Evolutionary conservation across 2,797 vertebrate species (phyloP).

Genomic region (Chelonia mydas): DNA sequence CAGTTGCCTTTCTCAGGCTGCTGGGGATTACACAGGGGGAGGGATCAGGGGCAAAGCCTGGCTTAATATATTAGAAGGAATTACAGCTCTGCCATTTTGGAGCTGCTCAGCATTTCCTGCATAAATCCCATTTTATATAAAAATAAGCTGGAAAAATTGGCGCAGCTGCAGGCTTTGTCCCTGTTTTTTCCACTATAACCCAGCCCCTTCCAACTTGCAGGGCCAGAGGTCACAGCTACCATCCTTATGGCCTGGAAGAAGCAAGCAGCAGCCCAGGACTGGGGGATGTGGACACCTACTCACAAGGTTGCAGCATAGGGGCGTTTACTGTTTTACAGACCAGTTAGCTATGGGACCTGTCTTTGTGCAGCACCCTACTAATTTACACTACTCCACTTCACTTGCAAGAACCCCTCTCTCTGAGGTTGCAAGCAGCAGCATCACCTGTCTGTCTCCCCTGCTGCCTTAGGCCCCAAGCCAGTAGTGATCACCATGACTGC

Average conservation of each 20-base stretch:
- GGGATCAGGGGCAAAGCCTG: background rate
- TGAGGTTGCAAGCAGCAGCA: background rate
- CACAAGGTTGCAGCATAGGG: background rate
- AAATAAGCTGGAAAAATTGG: background rate
- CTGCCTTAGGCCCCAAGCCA: background rate
- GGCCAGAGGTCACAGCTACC: background rate
- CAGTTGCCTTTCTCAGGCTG: background rate
- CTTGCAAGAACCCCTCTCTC: background rate
- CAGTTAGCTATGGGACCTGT: accelerated
- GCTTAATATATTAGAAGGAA: background rate
- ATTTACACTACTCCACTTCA: background rate
- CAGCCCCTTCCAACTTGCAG: background rate
- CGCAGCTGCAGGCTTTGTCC: background rate
- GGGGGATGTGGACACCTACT: background rate
- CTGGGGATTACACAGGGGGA: background rate
- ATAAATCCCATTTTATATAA: background rate
- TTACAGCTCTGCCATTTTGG: background rate
- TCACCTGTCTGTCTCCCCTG: accelerated
- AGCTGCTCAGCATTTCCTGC: background rate
- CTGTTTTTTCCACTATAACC: background rate
- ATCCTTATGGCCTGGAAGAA: background rate
- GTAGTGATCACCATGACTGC: background rate
- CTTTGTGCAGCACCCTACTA: background rate
- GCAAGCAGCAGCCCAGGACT: background rate
- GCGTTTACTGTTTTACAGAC: background rate